Percentiles rank a stretch among this genome's conserved stretches.
Conservation (phyloP, 2,113 vertebrate genomes). For the Colossoma macropomum region DNA sequence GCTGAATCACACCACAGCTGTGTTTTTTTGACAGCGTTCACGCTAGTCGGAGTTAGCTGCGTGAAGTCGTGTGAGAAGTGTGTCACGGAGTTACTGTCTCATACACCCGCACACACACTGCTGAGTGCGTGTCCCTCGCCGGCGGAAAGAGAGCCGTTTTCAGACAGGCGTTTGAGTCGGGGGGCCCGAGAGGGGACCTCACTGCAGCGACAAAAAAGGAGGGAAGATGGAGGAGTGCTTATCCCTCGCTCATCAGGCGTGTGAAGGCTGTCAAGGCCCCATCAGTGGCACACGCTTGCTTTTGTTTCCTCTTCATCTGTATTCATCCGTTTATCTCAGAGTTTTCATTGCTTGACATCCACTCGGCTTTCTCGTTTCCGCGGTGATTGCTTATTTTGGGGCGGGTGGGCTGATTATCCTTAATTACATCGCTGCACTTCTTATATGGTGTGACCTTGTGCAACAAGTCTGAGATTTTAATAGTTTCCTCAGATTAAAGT, state of each 20-base stretch:
- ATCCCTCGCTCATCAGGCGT: constrained; percentile 37
- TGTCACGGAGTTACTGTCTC: constrained; percentile 35
- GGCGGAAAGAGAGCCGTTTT: constrained; percentile 51
- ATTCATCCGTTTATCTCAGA: constrained; percentile 63
- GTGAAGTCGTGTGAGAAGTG: constrained; percentile 39
- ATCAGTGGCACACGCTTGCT: constrained; percentile 38
- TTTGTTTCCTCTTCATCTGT: constrained; percentile 64
- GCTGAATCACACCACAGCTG: constrained; percentile 31
- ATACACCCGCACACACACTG: background rate
- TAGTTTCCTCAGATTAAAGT: constrained; percentile 1
- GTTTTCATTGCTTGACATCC: constrained; percentile 45
- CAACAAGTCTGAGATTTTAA: constrained; percentile 10
- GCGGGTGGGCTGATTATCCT: background rate
- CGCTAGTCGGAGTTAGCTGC: constrained; percentile 5
- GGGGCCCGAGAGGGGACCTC: constrained; percentile 62
- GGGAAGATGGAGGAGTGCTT: constrained; percentile 44
- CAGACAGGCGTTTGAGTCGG: constrained; percentile 65
- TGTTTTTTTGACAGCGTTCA: constrained; percentile 2
- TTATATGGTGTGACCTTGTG: background rate
- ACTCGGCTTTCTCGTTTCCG: background rate
- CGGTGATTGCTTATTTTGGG: constrained; percentile 13
- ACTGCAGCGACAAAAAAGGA: constrained; percentile 61
- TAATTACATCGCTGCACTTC: background rate
- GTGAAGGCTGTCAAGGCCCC: constrained; percentile 26
- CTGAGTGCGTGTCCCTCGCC: constrained; percentile 12